Conservation (phyloP, 1,140 invertebrate genomes). For the Drosophila cardini region DNA sequence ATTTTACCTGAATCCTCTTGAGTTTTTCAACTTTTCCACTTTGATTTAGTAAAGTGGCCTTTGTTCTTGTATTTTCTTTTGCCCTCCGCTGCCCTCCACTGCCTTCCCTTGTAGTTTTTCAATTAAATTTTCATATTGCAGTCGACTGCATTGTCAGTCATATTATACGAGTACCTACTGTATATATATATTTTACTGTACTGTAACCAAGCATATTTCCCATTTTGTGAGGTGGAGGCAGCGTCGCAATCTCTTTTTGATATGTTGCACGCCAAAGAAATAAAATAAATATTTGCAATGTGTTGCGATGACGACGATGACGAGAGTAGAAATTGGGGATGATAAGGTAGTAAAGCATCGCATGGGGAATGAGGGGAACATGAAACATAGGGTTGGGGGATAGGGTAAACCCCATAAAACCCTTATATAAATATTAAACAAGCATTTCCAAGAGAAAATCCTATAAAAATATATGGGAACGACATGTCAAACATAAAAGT, state of each 20-base stretch:
- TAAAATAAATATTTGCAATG: conserved; percentile 59
- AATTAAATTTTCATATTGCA: conserved; percentile 39
- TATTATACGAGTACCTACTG: neutral
- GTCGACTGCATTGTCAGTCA: conserved; percentile 15
- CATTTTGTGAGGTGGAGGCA: conserved; percentile 10
- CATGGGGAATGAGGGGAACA: neutral
- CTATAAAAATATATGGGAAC: conserved; percentile 48
- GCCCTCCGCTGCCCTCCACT: neutral
- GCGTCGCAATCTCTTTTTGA: conserved; percentile 34
- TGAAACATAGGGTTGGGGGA: neutral
- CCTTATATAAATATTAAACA: conserved; percentile 58
- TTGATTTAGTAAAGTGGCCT: conserved; percentile 1
- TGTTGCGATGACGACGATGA: conserved; percentile 35
- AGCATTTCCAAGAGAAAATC: conserved; percentile 45
- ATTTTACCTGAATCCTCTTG: neutral
- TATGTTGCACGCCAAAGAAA: conserved; percentile 43
- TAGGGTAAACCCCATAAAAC: conserved; percentile 30
- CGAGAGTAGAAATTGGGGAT: neutral
- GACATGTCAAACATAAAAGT: conserved; percentile 55
- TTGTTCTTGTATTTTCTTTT: neutral
- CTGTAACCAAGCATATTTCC: conserved; percentile 12
- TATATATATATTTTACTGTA: neutral
- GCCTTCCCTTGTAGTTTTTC: conserved; percentile 27
- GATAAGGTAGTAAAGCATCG: neutral
- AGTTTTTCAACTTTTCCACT: neutral